phyloP scores from a whole-genome alignment of 1,140 invertebrate species.

The Heterodera carotae region DNA sequence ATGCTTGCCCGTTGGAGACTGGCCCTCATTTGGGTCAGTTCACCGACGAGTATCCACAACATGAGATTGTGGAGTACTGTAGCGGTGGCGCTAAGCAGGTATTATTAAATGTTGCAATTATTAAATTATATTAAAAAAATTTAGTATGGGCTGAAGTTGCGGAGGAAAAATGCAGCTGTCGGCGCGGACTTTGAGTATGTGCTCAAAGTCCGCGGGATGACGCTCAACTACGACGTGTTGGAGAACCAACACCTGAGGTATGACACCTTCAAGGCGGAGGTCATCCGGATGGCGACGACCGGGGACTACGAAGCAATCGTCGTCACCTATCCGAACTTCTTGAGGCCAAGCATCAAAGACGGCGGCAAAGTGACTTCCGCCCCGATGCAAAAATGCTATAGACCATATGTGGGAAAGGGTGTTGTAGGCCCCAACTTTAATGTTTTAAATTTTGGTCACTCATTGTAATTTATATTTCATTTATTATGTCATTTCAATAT shows the following conservation, averaged over 20 bases:
- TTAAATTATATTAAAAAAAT: background rate
- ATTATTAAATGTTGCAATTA: too few species aligned
- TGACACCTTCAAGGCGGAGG: constrained; percentile 4
- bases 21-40: background rate
- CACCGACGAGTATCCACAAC: too few species aligned
- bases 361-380: background rate
- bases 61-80: background rate
- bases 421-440: background rate
- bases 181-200: background rate
- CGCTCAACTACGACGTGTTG: constrained; percentile 7
- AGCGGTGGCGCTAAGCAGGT: background rate
- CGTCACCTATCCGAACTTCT: background rate
- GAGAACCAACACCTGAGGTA: constrained; percentile 3
- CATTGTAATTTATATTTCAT: background rate
- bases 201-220: constrained; percentile 6
- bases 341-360: background rate
- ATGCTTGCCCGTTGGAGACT: background rate
- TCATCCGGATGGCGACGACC: background rate
- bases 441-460: too few species aligned
- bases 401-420: constrained; percentile 8
- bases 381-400: background rate
- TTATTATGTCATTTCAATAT: too few species aligned
- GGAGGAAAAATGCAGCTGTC: background rate
- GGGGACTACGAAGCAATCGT: background rate
- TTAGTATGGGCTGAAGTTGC: background rate